Percentiles rank a stretch among this genome's conserved stretches.
Conservation (phyloP, 2,797 vertebrate genomes). For the Argentina silus region DNA sequence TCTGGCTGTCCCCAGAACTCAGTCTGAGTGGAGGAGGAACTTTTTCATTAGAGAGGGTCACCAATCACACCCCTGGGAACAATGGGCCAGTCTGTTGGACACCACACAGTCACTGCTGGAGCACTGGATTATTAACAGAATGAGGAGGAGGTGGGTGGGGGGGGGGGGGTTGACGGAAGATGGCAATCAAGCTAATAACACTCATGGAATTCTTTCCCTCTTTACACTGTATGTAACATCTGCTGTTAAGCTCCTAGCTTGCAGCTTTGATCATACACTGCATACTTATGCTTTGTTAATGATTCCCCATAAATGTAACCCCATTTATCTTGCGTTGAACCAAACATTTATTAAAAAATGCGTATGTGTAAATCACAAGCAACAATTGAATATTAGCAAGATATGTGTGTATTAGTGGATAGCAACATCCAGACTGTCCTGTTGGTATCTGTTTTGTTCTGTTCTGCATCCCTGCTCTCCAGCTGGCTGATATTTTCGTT, state of each 20-base stretch:
- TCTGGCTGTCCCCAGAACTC: slow-evolving; percentile 59
- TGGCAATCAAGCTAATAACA: slow-evolving; percentile 55
- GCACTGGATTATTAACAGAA: slow-evolving; percentile 58
- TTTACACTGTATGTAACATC: background rate
- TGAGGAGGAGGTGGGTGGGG: slow-evolving; percentile 5
- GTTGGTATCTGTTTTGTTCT: too few species aligned
- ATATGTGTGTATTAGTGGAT: too few species aligned
- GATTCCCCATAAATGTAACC: background rate
- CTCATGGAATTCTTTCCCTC: background rate
- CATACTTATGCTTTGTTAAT: background rate
- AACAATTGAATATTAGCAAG: background rate
- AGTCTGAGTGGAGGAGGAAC: slow-evolving; percentile 66
- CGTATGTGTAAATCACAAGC: too few species aligned
- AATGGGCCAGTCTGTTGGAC: slow-evolving; percentile 71
- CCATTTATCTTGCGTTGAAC: background rate
- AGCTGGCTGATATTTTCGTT: too few species aligned
- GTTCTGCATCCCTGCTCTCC: too few species aligned
- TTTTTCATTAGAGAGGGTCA: slow-evolving; percentile 78
- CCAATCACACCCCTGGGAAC: slow-evolving; percentile 66
- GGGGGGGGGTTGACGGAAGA: slow-evolving; percentile 41
- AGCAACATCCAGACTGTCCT: too few species aligned
- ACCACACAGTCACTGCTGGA: slow-evolving; percentile 63
- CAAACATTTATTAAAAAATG: too few species aligned
- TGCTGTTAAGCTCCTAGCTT: background rate
- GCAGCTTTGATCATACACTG: background rate